Evolutionary conservation across 2,797 vertebrate species (phyloP), one percentile per base, ranked within the genome.

Genomic region (Amblyraja radiata): DNA sequence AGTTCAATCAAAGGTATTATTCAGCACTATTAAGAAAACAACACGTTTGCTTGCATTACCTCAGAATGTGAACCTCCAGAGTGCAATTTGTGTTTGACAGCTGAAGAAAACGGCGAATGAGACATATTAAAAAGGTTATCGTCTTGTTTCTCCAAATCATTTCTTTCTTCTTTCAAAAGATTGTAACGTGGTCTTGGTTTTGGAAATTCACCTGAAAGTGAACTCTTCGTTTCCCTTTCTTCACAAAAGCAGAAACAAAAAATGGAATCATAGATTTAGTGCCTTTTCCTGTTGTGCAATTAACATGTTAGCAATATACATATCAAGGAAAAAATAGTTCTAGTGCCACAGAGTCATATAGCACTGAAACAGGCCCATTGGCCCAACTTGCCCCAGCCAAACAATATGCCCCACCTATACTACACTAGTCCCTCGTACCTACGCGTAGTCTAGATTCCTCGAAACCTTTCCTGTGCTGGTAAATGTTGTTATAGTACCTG

Each of bases 111-210:
- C 93, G 95, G 95, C 61, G 94, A 94, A 25, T 21, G 6, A 95
- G 94, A 81, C 95, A 21, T 94, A 93, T 94, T 95, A 11, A 93
- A 94, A 93, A 93, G 84, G 93, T 95, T 95, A 93, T 94, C 94
- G 1, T 95, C 93, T 93, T 93, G 90, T 18, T n/a, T 93, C 8
- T 1, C 16, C 16, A 93, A 81, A 1, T 94, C 93, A 78, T 94
- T 94, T 81, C 83, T 94, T 93, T 93, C 96, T 93, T 94, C 94
- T 58, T 95, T 94, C 39, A 96, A 54, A 73, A 93, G 95, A 94
- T 97, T 96, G 88, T 96, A 96, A 54, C 93, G 94, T 94, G 95
- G 95, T 81, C 95, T 96, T 73, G 97, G 97, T 95, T 96, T 98
- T 32, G 96, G 96, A 90, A 94, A 90, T 77, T 94, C 95, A 78